Evolutionary conservation across 2,888 invertebrate genomes (phyloP), one percentile per base, ranked within the genome.

Genomic region (Leistus spinibarbis): DNA sequence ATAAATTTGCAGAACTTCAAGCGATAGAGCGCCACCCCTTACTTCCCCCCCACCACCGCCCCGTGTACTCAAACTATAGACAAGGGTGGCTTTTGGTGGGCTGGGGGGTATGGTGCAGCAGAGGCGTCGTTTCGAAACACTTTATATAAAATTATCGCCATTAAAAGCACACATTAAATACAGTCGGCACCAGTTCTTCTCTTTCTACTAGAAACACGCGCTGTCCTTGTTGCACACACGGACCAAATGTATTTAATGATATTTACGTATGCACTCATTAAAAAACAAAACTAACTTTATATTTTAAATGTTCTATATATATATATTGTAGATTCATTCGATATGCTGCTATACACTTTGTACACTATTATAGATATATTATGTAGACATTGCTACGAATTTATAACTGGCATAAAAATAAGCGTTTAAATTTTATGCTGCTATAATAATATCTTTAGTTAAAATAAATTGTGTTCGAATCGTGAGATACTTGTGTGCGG

Each of bases 141-240:
- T 73, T 73, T 73, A 73, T 73, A 73, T 66, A 73, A 73, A 73
- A 73, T 73, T 73, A 73, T 73, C 73, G 66, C 73, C 67, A 73
- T 73, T 73, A 73, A 73, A 73, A 66, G 27, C 67, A 23, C 57
- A 63, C 73, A 67, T 73, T 73, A 73, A 73, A 73, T 67, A 67
- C 73, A 57, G 57, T 57, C 57, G 20, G 57, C 57, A 57, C 57
- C 57, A 57, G 19, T 27, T 27, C 27, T 27, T 27, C 27, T 27
- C 27, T 27, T 27, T 27, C 27, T 9, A n/a, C n/a, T n/a, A n/a
- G n/a, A n/a, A n/a, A n/a, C n/a, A n/a, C 27, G 5, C 4, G 27
- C 27, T 4, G 9, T 27, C 27, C 27, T 27, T 27, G 20, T 57
- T 40, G 22, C 19, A 67, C 64, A 19, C 65, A 56, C 17, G 24